Conservation (phyloP, 1,140 invertebrate species). For the Lepidurus packardi region DNA sequence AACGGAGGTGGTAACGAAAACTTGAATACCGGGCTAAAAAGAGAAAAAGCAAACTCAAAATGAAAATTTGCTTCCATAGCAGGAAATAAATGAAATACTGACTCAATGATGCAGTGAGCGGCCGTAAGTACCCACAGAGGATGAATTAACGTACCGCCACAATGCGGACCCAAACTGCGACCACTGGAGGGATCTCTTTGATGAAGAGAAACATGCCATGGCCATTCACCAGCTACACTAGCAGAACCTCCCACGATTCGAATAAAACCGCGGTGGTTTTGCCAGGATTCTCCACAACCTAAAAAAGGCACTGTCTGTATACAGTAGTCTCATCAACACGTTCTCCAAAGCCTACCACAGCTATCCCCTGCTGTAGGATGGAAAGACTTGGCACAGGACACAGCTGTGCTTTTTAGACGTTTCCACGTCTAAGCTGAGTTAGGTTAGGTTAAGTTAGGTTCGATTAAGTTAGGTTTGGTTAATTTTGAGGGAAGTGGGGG, state of each 20-base stretch:
- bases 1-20: neutral
- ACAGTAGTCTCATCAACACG: neutral
- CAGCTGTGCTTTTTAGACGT: no score
- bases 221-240: constrained; percentile 2
- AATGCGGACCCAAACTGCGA: constrained; percentile 43
- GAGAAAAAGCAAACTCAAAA: neutral
- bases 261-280: neutral
- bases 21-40: constrained; percentile 3
- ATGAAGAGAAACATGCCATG: neutral
- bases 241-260: neutral
- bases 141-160: constrained; percentile 78
- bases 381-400: no score
- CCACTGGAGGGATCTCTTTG: neutral
- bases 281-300: neutral
- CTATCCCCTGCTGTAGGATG: no score
- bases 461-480: no score
- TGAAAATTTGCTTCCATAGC: neutral
- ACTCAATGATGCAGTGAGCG: constrained; percentile 88
- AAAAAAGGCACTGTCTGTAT: neutral
- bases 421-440: no score
- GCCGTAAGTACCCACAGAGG: constrained; percentile 79
- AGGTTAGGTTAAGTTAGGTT: no score
- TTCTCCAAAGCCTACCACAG: no score
- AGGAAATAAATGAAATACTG: constrained; percentile 41
- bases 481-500: no score